These are phyloP conservation scores for Percopsis omiscomaycus DNA, from an alignment of 2,797 vertebrate genomes.

Conservation along the genomic window DNA sequence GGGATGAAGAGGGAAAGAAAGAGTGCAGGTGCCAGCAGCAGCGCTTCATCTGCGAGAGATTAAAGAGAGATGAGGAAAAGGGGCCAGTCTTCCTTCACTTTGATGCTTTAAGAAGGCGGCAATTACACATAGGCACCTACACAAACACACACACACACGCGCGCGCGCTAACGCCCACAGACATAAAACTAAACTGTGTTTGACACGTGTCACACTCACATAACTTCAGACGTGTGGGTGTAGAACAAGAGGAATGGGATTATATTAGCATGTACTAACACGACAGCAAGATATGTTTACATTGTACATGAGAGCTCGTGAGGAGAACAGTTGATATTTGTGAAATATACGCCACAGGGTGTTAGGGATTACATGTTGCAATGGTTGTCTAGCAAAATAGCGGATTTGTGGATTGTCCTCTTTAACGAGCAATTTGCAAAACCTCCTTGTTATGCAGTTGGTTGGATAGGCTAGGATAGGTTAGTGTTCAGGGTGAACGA, in stretches of 20 bases:
- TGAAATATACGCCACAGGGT: too few relatives aligned
- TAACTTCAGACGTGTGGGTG: background rate
- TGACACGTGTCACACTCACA: background rate
- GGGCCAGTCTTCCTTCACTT: background rate
- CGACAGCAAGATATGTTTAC: background rate
- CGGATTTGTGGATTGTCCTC: too few relatives aligned
- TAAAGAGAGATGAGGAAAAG: background rate
- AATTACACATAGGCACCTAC: background rate
- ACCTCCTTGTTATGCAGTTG: too few relatives aligned
- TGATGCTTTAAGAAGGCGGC: slow-evolving; percentile 1
- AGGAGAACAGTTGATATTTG: background rate
- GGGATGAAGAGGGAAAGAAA: background rate
- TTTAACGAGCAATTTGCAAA: too few relatives aligned
- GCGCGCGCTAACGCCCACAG: slow-evolving; percentile 2
- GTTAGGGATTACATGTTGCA: too few relatives aligned
- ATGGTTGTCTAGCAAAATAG: too few relatives aligned
- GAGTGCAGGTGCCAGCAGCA: background rate
- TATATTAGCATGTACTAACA: background rate
- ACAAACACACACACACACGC: background rate
- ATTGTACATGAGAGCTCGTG: background rate
- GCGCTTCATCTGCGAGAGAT: background rate
- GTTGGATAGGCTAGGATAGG: too few relatives aligned
- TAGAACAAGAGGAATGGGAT: background rate
- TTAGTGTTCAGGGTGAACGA: too few relatives aligned
- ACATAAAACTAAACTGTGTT: background rate